Conservation (phyloP, 2,113 vertebrate genomes). For the Vimba vimba region DNA sequence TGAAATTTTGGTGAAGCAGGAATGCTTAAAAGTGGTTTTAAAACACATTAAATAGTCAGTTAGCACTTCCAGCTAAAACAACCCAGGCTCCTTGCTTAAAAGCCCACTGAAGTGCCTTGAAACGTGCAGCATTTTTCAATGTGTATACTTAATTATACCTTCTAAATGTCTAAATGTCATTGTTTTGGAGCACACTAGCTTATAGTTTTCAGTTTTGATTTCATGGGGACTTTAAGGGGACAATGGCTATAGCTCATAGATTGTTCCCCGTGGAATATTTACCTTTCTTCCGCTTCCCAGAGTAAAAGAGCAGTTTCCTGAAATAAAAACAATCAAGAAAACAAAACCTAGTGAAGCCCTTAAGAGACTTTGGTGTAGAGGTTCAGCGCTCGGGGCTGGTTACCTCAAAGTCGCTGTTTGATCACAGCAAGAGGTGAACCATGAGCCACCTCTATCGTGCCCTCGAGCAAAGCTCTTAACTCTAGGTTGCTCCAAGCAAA, state of each 20-base stretch:
- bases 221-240: no score
- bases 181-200: no score
- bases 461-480: slow-evolving; percentile 16
- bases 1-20: background rate
- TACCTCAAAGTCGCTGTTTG: slow-evolving; percentile 9
- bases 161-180: no score
- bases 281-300: background rate
- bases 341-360: background rate
- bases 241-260: background rate
- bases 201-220: no score
- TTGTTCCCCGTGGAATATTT: background rate
- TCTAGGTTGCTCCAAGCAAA: slow-evolving; percentile 21
- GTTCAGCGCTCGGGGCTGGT: background rate
- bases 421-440: background rate
- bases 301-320: slow-evolving; percentile 7
- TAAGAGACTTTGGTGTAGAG: background rate
- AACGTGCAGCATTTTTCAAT: no score
- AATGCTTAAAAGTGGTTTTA: background rate
- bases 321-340: slow-evolving; percentile 21
- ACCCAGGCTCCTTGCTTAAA: background rate
- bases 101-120: no score
- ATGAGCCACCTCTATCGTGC: background rate
- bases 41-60: background rate
- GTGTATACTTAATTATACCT: no score
- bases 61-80: background rate